A percentile compares a stretch with the other conserved stretches of the same genome.
These are phyloP conservation scores for Yponomeuta cagnagella DNA, from an alignment of 2,888 invertebrate species.

Conservation along the genomic window DNA sequence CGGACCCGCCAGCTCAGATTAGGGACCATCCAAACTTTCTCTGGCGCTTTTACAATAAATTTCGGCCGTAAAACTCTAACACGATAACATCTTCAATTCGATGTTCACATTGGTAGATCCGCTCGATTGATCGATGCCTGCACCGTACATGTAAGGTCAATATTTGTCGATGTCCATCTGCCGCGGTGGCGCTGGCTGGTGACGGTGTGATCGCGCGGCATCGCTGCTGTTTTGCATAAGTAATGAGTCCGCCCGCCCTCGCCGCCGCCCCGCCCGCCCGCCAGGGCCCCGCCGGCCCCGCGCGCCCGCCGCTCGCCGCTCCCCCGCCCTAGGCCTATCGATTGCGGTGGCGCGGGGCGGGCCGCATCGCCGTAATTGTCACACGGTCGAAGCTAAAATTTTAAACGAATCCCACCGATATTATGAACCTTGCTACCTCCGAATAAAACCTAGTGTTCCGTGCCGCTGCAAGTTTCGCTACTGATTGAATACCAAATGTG, in stretches of 20 bases:
- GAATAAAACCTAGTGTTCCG: constrained; percentile 51
- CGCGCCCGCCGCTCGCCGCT: constrained; percentile 64
- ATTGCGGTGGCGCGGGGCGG: constrained; percentile 80
- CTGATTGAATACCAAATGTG: constrained; percentile 67
- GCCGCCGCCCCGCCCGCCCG: constrained; percentile 12
- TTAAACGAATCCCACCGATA: constrained; percentile 45
- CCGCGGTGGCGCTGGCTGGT: background rate
- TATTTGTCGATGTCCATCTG: constrained; percentile 22
- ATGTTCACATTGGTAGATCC: background rate
- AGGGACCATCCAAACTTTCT: constrained; percentile 37
- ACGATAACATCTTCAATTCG: no score
- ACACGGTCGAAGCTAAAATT: constrained; percentile 60
- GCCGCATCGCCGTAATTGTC: constrained; percentile 74
- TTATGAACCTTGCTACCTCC: constrained; percentile 62
- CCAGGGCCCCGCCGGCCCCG: constrained; percentile 32
- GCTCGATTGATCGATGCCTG: constrained; percentile 28
- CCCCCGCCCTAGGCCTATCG: constrained; percentile 80
- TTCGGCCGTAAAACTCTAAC: no score
- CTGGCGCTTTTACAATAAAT: constrained; percentile 3
- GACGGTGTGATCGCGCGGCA: constrained; percentile 1
- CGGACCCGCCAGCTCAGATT: constrained; percentile 45
- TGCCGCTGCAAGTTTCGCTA: constrained; percentile 29
- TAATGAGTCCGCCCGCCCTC: constrained; percentile 39
- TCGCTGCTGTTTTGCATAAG: constrained; percentile 69
- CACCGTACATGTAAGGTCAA: constrained; percentile 29